Conservation (phyloP, 1,140 invertebrate species). For the Chelonus insularis region DNA sequence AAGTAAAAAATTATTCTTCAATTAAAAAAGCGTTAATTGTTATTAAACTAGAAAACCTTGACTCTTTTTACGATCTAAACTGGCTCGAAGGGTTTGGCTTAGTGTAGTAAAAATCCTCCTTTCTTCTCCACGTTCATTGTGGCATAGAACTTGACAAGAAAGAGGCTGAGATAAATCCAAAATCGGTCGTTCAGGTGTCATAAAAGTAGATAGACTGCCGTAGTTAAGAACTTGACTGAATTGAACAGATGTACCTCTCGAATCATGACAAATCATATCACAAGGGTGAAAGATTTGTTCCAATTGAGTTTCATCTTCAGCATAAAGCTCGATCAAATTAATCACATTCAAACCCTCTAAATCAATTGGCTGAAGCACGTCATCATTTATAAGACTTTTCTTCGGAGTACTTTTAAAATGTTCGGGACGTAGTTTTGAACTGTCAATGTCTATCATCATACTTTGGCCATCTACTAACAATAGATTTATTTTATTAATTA, state of each 20-base stretch:
- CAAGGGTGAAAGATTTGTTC: constrained; percentile 35
- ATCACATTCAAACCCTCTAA: constrained; percentile 36
- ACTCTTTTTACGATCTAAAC: neutral
- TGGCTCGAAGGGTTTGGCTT: constrained; percentile 21
- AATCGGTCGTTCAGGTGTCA: constrained; percentile 32
- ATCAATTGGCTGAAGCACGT: constrained; percentile 34
- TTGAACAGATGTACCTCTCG: constrained; percentile 30
- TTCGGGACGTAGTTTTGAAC: constrained; percentile 35
- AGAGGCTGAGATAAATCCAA: constrained; percentile 29
- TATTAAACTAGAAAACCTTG: neutral
- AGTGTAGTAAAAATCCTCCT: constrained; percentile 27
- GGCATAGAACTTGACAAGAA: constrained; percentile 31
- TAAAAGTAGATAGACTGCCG: constrained; percentile 23
- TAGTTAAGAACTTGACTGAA: constrained; percentile 28
- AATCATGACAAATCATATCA: constrained; percentile 35
- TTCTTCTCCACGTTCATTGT: constrained; percentile 21
- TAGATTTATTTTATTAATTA: too few species aligned
- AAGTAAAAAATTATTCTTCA: neutral
- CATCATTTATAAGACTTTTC: constrained; percentile 31
- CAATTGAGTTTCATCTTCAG: constrained; percentile 29
- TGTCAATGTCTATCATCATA: constrained; percentile 36
- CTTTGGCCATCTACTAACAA: constrained; percentile 35
- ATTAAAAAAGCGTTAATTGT: neutral
- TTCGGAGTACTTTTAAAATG: constrained; percentile 33
- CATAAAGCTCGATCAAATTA: constrained; percentile 31